A percentile compares a stretch with the other conserved stretches of the same genome.
Conservation (phyloP, 1,140 invertebrate species). For the Pogonognathellus flavescens region DNA sequence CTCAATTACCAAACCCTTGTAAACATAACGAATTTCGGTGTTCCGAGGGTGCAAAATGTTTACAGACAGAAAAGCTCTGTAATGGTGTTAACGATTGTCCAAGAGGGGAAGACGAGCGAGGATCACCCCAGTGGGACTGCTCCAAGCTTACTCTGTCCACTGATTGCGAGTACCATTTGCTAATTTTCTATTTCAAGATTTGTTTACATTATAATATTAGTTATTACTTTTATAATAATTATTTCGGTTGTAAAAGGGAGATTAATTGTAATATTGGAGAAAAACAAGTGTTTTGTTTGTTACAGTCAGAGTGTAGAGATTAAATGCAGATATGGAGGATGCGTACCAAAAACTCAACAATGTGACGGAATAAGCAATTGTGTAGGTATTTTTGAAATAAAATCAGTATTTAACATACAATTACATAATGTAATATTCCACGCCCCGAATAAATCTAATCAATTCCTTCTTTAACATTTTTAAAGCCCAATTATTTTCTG, state of each 20-base stretch:
- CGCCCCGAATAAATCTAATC: too few species aligned
- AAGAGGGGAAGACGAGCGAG: constrained; percentile 51
- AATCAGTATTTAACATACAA: too few species aligned
- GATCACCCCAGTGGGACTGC: constrained; percentile 46
- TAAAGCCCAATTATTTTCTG: too few species aligned
- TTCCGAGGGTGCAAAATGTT: constrained; percentile 40
- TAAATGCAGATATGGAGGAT: constrained; percentile 57
- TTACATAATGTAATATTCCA: too few species aligned
- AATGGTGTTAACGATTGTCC: constrained; percentile 42
- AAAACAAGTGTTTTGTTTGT: too few species aligned
- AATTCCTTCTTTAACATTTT: too few species aligned
- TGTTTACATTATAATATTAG: not conserved
- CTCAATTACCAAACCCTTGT: constrained; percentile 39
- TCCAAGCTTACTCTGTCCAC: constrained; percentile 19
- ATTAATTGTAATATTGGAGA: too few species aligned
- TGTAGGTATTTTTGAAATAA: too few species aligned
- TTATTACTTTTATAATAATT: too few species aligned
- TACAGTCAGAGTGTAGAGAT: constrained; percentile 22
- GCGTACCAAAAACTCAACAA: constrained; percentile 17
- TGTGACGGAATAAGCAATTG: constrained; percentile 53
- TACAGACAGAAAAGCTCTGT: constrained; percentile 54
- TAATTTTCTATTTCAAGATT: not conserved
- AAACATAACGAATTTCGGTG: constrained; percentile 56
- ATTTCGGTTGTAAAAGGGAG: too few species aligned
- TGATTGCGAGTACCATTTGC: constrained; percentile 13